Evolutionary conservation across 1,140 invertebrate species (phyloP).

Genomic region (Brachionus asplanchnoidis): DNA sequence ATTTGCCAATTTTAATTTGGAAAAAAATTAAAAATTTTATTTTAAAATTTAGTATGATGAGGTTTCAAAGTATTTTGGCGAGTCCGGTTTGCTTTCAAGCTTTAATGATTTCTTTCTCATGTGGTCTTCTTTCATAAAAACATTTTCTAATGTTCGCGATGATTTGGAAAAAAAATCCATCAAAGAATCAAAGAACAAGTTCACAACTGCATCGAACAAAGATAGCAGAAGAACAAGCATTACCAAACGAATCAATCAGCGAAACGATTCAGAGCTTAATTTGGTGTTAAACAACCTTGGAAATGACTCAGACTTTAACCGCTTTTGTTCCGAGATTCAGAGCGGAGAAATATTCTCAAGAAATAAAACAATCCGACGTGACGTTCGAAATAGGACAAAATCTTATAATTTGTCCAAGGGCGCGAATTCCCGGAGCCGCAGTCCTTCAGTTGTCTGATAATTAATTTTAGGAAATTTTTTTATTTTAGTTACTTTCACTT

Average conservation of each 20-base stretch:
- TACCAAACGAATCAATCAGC: neutral
- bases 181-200: neutral
- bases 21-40: neutral
- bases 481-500: neutral
- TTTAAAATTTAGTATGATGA: neutral
- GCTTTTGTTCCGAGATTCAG: neutral
- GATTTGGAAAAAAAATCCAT: neutral
- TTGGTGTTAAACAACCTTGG: neutral
- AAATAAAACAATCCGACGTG: neutral
- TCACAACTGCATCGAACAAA: neutral
- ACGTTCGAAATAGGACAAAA: neutral
- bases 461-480: neutral
- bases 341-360: neutral
- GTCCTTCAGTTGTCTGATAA: neutral
- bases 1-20: too few relatives aligned
- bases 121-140: conserved; percentile 23
- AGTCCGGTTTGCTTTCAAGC: neutral
- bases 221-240: neutral
- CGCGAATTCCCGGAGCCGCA: neutral
- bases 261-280: neutral
- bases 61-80: conserved; percentile 13
- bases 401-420: conserved; percentile 14
- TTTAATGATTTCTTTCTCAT: conserved; percentile 29
- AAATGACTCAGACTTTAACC: neutral
- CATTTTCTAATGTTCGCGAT: neutral